These are phyloP conservation scores for Tapera naevia DNA, from an alignment of 2,797 vertebrate genomes.

Conservation along the genomic window DNA sequence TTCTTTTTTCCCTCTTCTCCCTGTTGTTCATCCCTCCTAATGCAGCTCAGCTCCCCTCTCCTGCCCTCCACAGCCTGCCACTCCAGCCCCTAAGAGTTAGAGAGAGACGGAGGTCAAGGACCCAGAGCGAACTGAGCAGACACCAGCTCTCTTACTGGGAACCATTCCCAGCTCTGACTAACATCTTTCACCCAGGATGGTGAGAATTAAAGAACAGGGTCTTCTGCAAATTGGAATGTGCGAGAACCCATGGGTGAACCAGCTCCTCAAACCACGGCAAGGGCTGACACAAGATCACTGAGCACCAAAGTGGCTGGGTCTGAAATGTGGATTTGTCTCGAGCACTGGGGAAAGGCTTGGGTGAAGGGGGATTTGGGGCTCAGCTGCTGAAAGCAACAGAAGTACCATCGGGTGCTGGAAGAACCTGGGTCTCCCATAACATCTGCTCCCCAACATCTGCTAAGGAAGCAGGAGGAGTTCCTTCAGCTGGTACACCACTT, in stretches of 20 bases:
- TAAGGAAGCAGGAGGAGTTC: not conserved
- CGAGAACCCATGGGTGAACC: conserved; percentile 17
- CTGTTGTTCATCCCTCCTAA: not conserved
- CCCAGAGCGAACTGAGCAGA: not conserved
- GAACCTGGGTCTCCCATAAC: not conserved
- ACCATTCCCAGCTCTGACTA: not conserved
- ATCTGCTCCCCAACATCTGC: not conserved
- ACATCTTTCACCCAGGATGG: not conserved
- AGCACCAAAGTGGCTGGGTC: not conserved
- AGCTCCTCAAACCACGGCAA: not conserved
- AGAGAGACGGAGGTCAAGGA: not conserved
- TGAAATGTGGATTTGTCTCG: not conserved
- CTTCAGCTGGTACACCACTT: not conserved
- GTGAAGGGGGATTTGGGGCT: not conserved
- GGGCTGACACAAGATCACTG: not conserved
- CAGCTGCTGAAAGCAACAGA: not conserved
- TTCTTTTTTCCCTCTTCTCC: not conserved
- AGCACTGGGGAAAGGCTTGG: fast-evolving
- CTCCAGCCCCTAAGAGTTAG: not conserved
- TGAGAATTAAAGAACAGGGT: conserved; percentile 74
- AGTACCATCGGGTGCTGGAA: not conserved
- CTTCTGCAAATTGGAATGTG: conserved; percentile 56
- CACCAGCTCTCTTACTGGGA: not conserved
- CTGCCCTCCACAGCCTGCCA: too few species aligned
- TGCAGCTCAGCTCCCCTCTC: not conserved